A percentile compares a stretch with the other conserved stretches of the same genome.
phyloP scores from a whole-genome alignment of 2,888 invertebrate genomes.

The Malthinus flaveolus region DNA sequence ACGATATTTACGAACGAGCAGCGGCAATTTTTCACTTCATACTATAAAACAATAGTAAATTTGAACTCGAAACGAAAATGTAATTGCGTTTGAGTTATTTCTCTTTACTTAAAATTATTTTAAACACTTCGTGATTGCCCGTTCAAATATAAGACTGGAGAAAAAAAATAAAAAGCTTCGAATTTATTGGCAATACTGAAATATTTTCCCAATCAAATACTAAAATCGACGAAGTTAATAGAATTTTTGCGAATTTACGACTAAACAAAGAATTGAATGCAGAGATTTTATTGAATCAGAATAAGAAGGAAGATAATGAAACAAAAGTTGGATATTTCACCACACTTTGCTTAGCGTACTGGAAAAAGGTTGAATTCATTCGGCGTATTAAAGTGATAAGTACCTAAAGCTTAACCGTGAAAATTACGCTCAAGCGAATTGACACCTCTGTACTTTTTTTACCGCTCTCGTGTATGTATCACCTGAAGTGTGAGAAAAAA shows the following conservation, averaged over 20 bases:
- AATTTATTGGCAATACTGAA: no score
- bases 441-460: neutral
- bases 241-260: no score
- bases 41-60: constrained; percentile 16
- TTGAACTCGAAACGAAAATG: constrained; percentile 12
- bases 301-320: constrained; percentile 9
- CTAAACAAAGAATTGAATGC: no score
- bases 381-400: constrained; percentile 5
- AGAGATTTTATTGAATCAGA: neutral
- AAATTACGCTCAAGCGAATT: constrained; percentile 4
- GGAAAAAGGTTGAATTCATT: constrained; percentile 11
- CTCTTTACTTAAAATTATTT: neutral
- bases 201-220: neutral
- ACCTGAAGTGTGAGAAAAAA: no score
- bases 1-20: constrained; percentile 21
- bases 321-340: constrained; percentile 4
- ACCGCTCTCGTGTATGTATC: no score
- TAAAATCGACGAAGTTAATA: neutral
- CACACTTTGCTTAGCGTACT: constrained; percentile 6
- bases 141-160: neutral
- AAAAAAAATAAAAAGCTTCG: neutral
- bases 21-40: constrained; percentile 17
- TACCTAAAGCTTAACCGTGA: constrained; percentile 4
- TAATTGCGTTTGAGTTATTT: constrained; percentile 19
- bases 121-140: no score